A percentile compares a stretch with the other conserved stretches of the same genome.
phyloP scores from a whole-genome alignment of 2,888 invertebrate species.

The Dorcus parallelipipedus region DNA sequence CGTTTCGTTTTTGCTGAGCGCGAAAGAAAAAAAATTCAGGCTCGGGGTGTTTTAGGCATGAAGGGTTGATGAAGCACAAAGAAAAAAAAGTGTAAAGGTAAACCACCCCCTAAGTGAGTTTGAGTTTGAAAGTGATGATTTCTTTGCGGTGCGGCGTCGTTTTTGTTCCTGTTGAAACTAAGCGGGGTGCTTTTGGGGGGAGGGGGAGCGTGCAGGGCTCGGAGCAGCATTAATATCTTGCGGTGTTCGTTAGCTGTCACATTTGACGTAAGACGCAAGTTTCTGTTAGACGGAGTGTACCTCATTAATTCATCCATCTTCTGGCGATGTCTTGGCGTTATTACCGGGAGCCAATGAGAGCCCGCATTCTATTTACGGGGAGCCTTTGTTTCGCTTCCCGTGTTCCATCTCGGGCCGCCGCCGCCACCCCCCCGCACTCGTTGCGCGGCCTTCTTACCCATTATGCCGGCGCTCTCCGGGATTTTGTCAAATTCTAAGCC shows the following conservation, averaged over 20 bases:
- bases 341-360: conserved; percentile 47
- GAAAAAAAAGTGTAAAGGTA: no score
- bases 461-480: neutral
- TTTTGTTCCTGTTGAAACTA: no score
- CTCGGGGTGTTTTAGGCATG: no score
- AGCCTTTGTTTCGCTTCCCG: conserved; percentile 37
- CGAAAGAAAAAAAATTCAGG: no score
- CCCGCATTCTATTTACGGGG: conserved; percentile 41
- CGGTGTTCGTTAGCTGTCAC: neutral
- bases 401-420: conserved; percentile 2
- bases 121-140: no score
- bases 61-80: no score
- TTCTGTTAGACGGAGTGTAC: conserved; percentile 22
- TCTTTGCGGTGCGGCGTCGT: no score
- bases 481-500: neutral
- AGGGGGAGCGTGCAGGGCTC: no score
- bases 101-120: no score
- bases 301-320: conserved; percentile 48
- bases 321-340: conserved; percentile 42
- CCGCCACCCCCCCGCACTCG: neutral
- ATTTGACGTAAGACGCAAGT: neutral
- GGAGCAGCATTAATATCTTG: neutral
- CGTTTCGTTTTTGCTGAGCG: no score
- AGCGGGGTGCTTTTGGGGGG: no score
- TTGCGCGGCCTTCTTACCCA: neutral